Evolutionary conservation across 2,113 vertebrate species (phyloP).

Genomic region (Paramisgurnus dabryanus): DNA sequence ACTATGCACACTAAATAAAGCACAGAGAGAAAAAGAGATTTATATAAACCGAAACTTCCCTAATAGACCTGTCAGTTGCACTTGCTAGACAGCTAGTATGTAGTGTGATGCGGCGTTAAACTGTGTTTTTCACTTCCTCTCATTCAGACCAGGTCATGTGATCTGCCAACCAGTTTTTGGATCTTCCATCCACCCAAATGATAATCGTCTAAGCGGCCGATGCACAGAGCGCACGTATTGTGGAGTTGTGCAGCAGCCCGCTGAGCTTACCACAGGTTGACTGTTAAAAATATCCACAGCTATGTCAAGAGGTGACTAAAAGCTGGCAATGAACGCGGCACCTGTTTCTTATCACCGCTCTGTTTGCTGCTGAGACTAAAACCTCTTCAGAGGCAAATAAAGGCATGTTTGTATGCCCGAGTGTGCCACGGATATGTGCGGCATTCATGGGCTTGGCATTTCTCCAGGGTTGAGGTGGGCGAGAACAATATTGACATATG

Average conservation of each 20-base stretch:
- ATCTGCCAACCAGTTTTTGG: slow-evolving; percentile 3
- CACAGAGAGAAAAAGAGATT: too few relatives aligned
- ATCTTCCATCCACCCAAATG: slow-evolving; percentile 2
- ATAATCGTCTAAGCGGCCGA: not conserved
- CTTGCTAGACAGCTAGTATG: too few relatives aligned
- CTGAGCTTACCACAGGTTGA: not conserved
- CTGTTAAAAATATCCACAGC: slow-evolving; percentile 24
- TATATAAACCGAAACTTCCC: too few relatives aligned
- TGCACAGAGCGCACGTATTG: not conserved
- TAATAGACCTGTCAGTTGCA: too few relatives aligned
- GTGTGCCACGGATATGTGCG: not conserved
- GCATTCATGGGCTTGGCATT: slow-evolving; percentile 23
- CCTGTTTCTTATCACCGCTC: slow-evolving; percentile 24
- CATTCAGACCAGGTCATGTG: not conserved
- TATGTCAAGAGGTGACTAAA: slow-evolving; percentile 24
- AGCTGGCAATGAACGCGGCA: slow-evolving; percentile 26
- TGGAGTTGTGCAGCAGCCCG: not conserved
- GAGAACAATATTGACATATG: slow-evolving; percentile 4
- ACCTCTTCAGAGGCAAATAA: slow-evolving; percentile 35
- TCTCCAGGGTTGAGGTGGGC: not conserved
- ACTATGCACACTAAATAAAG: too few relatives aligned
- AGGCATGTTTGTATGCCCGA: slow-evolving; percentile 1
- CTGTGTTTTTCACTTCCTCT: too few relatives aligned
- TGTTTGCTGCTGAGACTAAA: slow-evolving; percentile 13
- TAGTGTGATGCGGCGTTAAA: too few relatives aligned